Percentiles rank a stretch among this genome's conserved stretches.
Evolutionary conservation across 2,888 invertebrate genomes (phyloP).

Genomic region (Sclerodermus sp.): DNA sequence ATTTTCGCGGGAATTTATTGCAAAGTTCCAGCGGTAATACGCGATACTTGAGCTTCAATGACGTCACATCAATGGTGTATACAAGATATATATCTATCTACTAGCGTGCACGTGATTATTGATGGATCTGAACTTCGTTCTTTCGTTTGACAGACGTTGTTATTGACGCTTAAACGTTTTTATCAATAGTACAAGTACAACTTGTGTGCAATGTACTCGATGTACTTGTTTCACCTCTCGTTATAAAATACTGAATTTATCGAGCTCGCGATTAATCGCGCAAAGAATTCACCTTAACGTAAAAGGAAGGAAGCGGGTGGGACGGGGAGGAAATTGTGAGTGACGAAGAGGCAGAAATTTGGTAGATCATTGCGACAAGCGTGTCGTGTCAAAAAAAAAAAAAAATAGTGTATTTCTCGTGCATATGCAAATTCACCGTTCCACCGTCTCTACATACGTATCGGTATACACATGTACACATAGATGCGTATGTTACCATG

Average conservation of each 20-base stretch:
- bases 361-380: too few relatives aligned
- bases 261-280: too few relatives aligned
- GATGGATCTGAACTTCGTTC: slow-evolving; percentile 24
- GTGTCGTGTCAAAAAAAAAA: neutral
- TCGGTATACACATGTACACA: slow-evolving; percentile 17
- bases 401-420: neutral
- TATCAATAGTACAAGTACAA: slow-evolving; percentile 2
- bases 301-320: too few relatives aligned
- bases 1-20: too few relatives aligned
- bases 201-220: too few relatives aligned
- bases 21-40: too few relatives aligned
- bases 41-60: too few relatives aligned
- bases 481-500: slow-evolving; percentile 36
- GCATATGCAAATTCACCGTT: neutral
- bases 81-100: neutral
- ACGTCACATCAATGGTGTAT: too few relatives aligned
- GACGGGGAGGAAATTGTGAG: slow-evolving; percentile 1
- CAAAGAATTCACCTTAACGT: too few relatives aligned
- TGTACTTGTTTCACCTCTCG: too few relatives aligned
- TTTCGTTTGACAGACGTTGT: slow-evolving; percentile 18
- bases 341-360: slow-evolving; percentile 2
- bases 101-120: slow-evolving; percentile 13
- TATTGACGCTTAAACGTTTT: slow-evolving; percentile 13
- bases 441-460: neutral
- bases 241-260: too few relatives aligned